Evolutionary conservation across 2,113 vertebrate genomes (phyloP), one percentile per base, ranked within the genome.

Genomic region (Limnothrissa miodon): DNA sequence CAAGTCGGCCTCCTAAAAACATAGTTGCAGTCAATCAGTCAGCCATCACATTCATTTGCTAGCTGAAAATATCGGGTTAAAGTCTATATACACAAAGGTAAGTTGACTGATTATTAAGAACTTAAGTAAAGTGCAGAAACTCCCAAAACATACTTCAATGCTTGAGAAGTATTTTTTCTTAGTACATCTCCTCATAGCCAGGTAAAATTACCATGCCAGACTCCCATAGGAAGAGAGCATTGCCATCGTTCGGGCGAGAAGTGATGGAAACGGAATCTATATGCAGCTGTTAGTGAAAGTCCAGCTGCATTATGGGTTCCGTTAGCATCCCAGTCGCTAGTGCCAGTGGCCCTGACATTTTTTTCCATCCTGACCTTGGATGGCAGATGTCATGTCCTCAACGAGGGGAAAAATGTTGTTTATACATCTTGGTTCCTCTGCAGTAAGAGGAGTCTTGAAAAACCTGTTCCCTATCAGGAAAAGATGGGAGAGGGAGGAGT

Each of bases 221-320:
- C 42, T 42, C 42, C 42, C 42, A 42, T 6, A 42, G 42, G 6
- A 6, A 21, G n/a, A 25, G 2, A 46, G 21, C 33, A 25, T 42
- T 2, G 59, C 5, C 17, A 6, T 62, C 53, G 4, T 59, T 88
- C 87, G 84, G 92, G 93, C 88, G 36, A 44, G 78, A 85, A 92
- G 93, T 92, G 91, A 92, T 89, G 88, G 92, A 90, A 92, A 95
- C 95, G 92, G 94, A 95, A 89, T 86, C 87, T 92, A 92, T 90
- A 94, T 89, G 86, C 94, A 95, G 95, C 93, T 94, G 93, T 81
- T 48, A 66, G 81, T 85, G 80, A 86, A 53, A 81, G 82, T 89
- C 87, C 94, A 95, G 94, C 95, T 95, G 95, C 93, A 94, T 95
- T 95, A 94, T 95, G 95, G 95, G 93, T 95, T 95, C 95, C 95